phyloP scores from a whole-genome alignment of 2,888 invertebrate species.

The Troglohyphantes excavatus region DNA sequence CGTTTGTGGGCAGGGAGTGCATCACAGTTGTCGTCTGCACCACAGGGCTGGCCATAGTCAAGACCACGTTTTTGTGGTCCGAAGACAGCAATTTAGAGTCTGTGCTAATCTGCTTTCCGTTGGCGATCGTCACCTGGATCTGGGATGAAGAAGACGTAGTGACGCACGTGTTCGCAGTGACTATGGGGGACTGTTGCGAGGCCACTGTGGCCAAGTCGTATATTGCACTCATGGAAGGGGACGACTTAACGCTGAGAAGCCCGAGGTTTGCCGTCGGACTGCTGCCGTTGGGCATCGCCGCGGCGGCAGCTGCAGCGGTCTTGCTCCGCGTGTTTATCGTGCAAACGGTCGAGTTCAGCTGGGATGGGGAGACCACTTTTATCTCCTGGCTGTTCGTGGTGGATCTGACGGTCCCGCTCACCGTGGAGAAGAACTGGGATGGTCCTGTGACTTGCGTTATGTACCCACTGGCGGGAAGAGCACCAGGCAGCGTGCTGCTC shows the following conservation, averaged over 20 bases:
- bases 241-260: slow-evolving; percentile 56
- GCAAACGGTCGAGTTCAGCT: slow-evolving; percentile 39
- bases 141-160: slow-evolving; percentile 60
- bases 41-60: slow-evolving; percentile 32
- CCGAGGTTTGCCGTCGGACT: slow-evolving; percentile 16
- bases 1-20: slow-evolving; percentile 38
- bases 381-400: slow-evolving; percentile 69
- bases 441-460: slow-evolving; percentile 76
- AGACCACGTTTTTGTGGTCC: slow-evolving; percentile 23
- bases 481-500: slow-evolving; percentile 69
- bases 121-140: slow-evolving; percentile 56
- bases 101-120: slow-evolving; percentile 57
- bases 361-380: slow-evolving; percentile 57
- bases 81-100: slow-evolving; percentile 46
- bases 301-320: slow-evolving; percentile 57
- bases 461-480: slow-evolving; percentile 77
- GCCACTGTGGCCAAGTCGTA: slow-evolving; percentile 81
- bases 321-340: slow-evolving; percentile 73
- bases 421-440: slow-evolving; percentile 61
- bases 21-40: slow-evolving; percentile 46
- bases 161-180: slow-evolving; percentile 79
- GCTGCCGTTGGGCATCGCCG: slow-evolving; percentile 66
- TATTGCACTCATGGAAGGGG: slow-evolving; percentile 80
- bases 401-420: slow-evolving; percentile 44
- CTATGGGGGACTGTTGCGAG: slow-evolving; percentile 81